phyloP scores from a whole-genome alignment of 2,888 invertebrate species.

The Clepsis dumicolana region DNA sequence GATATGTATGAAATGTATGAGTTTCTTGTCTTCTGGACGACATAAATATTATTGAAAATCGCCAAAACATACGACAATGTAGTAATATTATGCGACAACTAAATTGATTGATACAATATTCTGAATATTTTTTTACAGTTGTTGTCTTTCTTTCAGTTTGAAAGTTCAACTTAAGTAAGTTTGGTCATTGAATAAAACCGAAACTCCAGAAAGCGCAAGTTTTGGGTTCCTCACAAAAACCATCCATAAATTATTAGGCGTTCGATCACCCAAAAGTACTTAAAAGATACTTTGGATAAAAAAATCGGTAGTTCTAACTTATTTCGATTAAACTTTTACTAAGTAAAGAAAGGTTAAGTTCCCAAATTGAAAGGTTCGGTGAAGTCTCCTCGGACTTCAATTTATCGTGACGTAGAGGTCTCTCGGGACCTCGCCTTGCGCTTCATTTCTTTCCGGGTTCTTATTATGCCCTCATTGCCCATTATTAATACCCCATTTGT shows the following conservation, averaged over 20 bases:
- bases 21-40: too few species aligned
- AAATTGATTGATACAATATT: too few species aligned
- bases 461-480: background rate
- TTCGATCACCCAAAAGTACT: slow-evolving; percentile 6
- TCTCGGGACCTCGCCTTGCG: background rate
- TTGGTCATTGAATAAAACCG: background rate
- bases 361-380: slow-evolving; percentile 21
- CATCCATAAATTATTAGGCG: background rate
- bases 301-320: slow-evolving; percentile 17
- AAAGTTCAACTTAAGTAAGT: background rate
- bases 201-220: slow-evolving; percentile 5
- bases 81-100: too few species aligned
- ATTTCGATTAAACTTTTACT: slow-evolving; percentile 26
- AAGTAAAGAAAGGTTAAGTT: slow-evolving; percentile 19
- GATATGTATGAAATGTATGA: too few species aligned
- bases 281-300: slow-evolving; percentile 11
- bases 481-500: slow-evolving; percentile 9
- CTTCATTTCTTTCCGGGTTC: background rate
- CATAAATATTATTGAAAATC: too few species aligned
- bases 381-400: slow-evolving; percentile 17
- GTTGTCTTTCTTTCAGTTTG: background rate
- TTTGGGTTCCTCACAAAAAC: slow-evolving; percentile 10
- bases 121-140: slow-evolving; percentile 4
- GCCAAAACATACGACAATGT: too few species aligned
- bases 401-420: background rate